Conservation (phyloP, 2,797 vertebrate genomes). For the Xiphorhynchus erythropygius region DNA sequence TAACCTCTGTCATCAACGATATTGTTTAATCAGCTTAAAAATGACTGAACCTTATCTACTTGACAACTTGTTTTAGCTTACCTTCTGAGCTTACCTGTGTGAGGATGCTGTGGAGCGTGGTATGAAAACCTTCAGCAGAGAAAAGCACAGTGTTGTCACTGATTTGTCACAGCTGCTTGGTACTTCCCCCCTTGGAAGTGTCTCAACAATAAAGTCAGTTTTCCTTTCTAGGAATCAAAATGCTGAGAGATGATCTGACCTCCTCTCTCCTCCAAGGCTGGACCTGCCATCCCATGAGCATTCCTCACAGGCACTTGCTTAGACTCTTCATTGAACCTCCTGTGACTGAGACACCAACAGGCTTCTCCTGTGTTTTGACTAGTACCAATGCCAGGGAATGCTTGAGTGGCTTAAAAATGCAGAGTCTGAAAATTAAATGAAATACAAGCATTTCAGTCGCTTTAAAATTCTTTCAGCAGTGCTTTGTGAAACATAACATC, state of each 20-base stretch:
- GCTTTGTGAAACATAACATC: neutral
- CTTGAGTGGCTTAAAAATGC: neutral
- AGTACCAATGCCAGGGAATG: neutral
- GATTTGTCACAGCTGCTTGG: neutral
- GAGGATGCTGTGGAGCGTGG: neutral
- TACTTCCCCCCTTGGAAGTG: neutral
- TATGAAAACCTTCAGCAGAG: neutral
- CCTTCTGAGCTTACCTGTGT: neutral
- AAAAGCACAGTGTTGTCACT: neutral
- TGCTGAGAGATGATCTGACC: neutral
- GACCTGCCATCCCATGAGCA: neutral
- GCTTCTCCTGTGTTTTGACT: neutral
- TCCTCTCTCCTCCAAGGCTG: neutral
- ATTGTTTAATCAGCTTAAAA: conserved; percentile 38
- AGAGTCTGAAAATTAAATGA: neutral
- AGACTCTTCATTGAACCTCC: neutral
- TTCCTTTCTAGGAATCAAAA: neutral
- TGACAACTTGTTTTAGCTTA: neutral
- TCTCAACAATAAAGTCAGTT: neutral
- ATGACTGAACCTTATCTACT: neutral
- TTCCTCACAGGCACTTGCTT: neutral
- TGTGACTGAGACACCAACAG: neutral
- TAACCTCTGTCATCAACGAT: conserved; percentile 26
- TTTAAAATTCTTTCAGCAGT: neutral
- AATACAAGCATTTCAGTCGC: neutral